Percentiles rank a stretch among this genome's conserved stretches.
Evolutionary conservation across 53 echinoderm and acorn worm species (phyloP).

Genomic region (Astropecten irregularis): DNA sequence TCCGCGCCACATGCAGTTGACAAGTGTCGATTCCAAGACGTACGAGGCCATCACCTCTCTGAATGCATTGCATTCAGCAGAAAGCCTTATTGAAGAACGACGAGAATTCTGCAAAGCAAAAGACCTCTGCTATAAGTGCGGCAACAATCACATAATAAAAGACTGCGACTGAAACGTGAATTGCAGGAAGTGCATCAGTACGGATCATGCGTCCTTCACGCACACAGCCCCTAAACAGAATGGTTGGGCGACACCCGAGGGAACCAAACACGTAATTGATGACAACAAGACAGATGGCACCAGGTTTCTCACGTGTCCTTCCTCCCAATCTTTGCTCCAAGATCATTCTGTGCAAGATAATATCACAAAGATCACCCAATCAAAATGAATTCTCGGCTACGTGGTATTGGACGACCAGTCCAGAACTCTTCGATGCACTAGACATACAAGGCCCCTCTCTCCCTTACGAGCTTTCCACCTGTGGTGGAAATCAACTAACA

Average conservation of each 20-base stretch:
- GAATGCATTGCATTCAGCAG: no score
- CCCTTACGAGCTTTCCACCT: constrained; percentile 60
- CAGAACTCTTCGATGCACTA: constrained; percentile 14
- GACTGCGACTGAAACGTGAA: not conserved
- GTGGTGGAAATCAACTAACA: not conserved
- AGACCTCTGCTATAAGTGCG: not conserved
- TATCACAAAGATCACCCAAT: constrained; percentile 26
- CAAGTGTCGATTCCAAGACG: constrained; percentile 9
- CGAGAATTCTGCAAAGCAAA: not conserved
- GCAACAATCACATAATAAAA: not conserved
- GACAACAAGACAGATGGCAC: constrained; percentile 56
- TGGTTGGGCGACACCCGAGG: not conserved
- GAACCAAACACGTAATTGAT: not conserved
- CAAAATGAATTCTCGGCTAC: constrained; percentile 23
- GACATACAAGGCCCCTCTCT: constrained; percentile 35
- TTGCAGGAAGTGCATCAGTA: not conserved
- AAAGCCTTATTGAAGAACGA: no score
- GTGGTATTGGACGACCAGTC: constrained; percentile 65
- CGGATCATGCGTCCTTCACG: not conserved
- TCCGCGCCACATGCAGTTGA: not conserved
- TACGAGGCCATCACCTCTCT: not conserved
- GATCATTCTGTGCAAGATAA: constrained; percentile 30
- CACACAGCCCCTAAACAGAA: not conserved
- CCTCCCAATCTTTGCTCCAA: constrained; percentile 40
- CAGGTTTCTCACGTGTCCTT: constrained; percentile 14